Evolutionary conservation across 2,113 vertebrate species (phyloP).

Genomic region (Podarcis raffonei): DNA sequence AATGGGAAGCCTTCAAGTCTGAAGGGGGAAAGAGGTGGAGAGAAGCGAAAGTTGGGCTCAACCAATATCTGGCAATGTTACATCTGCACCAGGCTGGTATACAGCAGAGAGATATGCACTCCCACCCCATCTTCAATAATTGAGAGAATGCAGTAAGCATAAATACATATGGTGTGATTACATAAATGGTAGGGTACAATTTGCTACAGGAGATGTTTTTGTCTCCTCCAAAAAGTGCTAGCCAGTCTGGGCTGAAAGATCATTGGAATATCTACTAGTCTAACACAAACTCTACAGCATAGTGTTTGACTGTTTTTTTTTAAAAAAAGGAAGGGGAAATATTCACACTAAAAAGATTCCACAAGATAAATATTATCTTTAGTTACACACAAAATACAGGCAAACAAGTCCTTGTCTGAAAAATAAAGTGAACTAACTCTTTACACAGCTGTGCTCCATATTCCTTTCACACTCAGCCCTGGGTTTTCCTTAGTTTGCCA

Average conservation of each 20-base stretch:
- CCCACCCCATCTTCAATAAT: slow-evolving; percentile 39
- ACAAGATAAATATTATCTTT: slow-evolving; percentile 54
- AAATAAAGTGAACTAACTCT: slow-evolving; percentile 26
- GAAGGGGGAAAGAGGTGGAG: not conserved
- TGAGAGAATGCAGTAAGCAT: slow-evolving; percentile 43
- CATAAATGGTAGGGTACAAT: slow-evolving; percentile 53
- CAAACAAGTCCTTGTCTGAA: slow-evolving; percentile 50
- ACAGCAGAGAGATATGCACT: slow-evolving; percentile 55
- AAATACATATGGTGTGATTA: slow-evolving; percentile 47
- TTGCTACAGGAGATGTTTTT: slow-evolving; percentile 48
- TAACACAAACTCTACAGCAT: slow-evolving; percentile 63
- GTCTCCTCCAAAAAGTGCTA: slow-evolving; percentile 41
- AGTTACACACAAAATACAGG: slow-evolving; percentile 56
- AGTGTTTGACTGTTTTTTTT: slow-evolving; percentile 39
- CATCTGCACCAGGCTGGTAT: not conserved
- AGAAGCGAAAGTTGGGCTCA: not conserved
- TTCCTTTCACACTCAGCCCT: slow-evolving; percentile 24
- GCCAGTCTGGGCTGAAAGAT: slow-evolving; percentile 55
- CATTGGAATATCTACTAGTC: slow-evolving; percentile 55
- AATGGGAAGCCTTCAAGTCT: not conserved
- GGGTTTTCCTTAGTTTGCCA: not conserved
- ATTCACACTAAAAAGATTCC: slow-evolving; percentile 33
- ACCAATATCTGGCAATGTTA: not conserved
- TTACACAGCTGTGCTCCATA: not conserved
- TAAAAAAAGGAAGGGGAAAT: slow-evolving; percentile 44